These are phyloP conservation scores for Drepana falcataria DNA, from an alignment of 2,888 invertebrate genomes.

Conservation along the genomic window DNA sequence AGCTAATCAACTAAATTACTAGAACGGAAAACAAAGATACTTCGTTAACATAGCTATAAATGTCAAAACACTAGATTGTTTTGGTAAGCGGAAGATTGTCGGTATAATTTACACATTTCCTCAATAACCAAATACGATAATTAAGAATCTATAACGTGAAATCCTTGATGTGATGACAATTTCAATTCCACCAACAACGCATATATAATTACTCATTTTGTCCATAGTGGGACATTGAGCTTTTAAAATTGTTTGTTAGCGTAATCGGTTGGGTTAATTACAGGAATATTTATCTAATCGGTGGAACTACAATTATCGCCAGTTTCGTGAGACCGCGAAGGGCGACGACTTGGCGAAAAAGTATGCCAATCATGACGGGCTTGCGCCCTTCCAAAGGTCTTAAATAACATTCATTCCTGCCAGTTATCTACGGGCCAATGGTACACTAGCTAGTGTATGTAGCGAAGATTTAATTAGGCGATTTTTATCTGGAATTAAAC, in stretches of 20 bases:
- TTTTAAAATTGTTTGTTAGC: background rate
- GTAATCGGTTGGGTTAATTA: constrained; percentile 5
- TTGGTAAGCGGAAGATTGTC: background rate
- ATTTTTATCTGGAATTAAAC: too few relatives aligned
- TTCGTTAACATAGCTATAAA: background rate
- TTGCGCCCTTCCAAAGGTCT: constrained; percentile 23
- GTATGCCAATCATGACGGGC: constrained; percentile 36
- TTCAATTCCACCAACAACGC: background rate
- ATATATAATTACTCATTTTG: too few relatives aligned
- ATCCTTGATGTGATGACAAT: background rate
- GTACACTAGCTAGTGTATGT: too few relatives aligned
- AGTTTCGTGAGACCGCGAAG: constrained; percentile 48
- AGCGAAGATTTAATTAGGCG: too few relatives aligned
- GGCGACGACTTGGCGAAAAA: constrained; percentile 39
- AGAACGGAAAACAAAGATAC: background rate
- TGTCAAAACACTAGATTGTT: background rate
- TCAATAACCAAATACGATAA: background rate
- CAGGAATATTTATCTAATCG: constrained; percentile 13
- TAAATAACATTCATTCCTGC: constrained; percentile 13
- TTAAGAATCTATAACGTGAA: background rate
- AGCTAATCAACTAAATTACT: background rate
- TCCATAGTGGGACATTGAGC: background rate
- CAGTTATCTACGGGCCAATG: constrained; percentile 1
- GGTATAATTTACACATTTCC: background rate
- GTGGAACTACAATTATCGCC: constrained; percentile 19